A percentile compares a stretch with the other conserved stretches of the same genome.
Evolutionary conservation across 2,113 vertebrate species (phyloP).

Genomic region (Prunella fulvescens): DNA sequence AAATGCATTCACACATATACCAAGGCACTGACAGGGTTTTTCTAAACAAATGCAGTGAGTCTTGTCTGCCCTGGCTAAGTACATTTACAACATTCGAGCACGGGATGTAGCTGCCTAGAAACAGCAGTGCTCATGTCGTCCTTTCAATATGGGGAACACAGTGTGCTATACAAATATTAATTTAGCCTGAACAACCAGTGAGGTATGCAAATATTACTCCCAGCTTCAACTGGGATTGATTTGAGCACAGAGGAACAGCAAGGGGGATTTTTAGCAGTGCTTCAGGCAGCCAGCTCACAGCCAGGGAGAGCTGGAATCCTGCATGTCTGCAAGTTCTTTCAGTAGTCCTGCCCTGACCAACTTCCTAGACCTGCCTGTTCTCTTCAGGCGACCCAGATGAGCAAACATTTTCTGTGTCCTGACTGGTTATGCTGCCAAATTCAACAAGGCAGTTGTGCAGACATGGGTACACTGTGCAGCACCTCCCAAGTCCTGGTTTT

Average conservation of each 20-base stretch:
- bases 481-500: neutral
- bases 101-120: slow-evolving; percentile 23
- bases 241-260: neutral
- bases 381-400: neutral
- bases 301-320: neutral
- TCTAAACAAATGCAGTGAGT: neutral
- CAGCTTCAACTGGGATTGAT: neutral
- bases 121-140: neutral
- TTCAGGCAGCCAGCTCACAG: neutral
- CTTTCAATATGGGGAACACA: slow-evolving; percentile 13
- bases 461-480: neutral
- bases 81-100: neutral
- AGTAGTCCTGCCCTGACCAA: neutral
- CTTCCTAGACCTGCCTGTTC: neutral
- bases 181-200: slow-evolving; percentile 27
- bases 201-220: slow-evolving; percentile 38
- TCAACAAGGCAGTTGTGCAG: neutral
- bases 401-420: neutral
- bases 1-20: neutral
- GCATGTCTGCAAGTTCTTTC: neutral
- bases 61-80: neutral
- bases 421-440: neutral
- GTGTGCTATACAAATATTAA: slow-evolving; percentile 53
- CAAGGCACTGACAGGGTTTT: neutral
- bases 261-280: neutral